Evolutionary conservation across 1,140 invertebrate species (phyloP), one percentile per base, ranked within the genome.

Genomic region (Leptopilina boulardi): DNA sequence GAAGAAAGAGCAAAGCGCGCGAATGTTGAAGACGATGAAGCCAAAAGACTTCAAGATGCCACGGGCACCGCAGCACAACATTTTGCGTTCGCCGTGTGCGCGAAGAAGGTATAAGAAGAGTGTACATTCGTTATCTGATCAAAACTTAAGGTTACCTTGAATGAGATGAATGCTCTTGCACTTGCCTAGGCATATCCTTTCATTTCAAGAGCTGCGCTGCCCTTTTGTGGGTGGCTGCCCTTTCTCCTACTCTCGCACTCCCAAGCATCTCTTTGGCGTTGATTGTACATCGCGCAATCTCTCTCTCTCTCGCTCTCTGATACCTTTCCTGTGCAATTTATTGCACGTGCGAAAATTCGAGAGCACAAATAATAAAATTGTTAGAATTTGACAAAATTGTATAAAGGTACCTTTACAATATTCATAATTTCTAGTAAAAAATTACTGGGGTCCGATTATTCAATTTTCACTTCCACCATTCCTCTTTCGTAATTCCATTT

Each of bases 151-250:
- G 85, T 85, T 88, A 86, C 88, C 87, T 89, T 89, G 87, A 90
- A 89, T 88, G 89, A 90, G 88, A 90, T 90, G 88, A 90, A 90
- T 90, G 88, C 87, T 90, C 88, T 88, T 89, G 85, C 87, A 89
- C 88, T 90, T 88, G 85, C 87, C 85, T 88, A 88, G 86, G 87
- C 86, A 87, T 86, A 88, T 89, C 87, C 84, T 89, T 89, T 89
- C 87, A 89, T 88, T 89, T 89, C 83, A 84, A 85, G 85, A 85
- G 85, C 80, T 84, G 82, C 82, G 83, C 78, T 86, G 85, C 85
- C 83, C 85, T 88, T 87, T 87, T 82, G 86, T 86, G 83, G 87
- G 78, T 84, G 83, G 84, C 81, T 88, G 81, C 84, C 84, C 84
- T 89, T 88, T 88, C 85, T 85, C 82, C 75, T 73, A 77, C 74